Percentiles rank a stretch among this genome's conserved stretches.
Conservation (phyloP, 1,140 invertebrate genomes). For the Hylyphantes graminicola region DNA sequence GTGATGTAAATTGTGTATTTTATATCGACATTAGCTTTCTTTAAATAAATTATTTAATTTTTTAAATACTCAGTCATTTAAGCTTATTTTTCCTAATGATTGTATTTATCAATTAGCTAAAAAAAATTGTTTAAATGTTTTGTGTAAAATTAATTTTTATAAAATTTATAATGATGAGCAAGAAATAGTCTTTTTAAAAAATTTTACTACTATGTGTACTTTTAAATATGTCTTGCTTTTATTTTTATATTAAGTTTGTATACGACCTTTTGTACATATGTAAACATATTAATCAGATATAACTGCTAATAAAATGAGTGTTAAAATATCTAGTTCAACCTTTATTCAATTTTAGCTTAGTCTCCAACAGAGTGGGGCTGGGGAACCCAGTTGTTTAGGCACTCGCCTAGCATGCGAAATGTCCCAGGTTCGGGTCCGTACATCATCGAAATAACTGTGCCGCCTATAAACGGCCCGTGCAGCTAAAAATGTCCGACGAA, state of each 20-base stretch:
- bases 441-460: too few relatives aligned
- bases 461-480: too few relatives aligned
- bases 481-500: too few relatives aligned
- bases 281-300: conserved; percentile 22
- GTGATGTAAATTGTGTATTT: too few relatives aligned
- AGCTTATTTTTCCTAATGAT: not conserved
- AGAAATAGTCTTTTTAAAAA: not conserved
- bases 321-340: not conserved
- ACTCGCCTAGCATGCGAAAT: too few relatives aligned
- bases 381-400: too few relatives aligned
- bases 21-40: not conserved
- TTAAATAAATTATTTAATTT: not conserved
- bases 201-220: not conserved
- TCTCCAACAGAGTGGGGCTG: not conserved
- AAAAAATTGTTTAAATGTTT: not conserved
- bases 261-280: conserved; percentile 26
- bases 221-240: conserved; percentile 33
- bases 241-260: conserved; percentile 35
- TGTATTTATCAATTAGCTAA: not conserved
- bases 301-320: conserved; percentile 34
- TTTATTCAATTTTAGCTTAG: not conserved
- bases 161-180: not conserved
- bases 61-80: not conserved
- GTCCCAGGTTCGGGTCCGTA: too few relatives aligned
- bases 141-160: not conserved